Conservation (phyloP, 1,140 invertebrate genomes). For the Orchestia grillus region DNA sequence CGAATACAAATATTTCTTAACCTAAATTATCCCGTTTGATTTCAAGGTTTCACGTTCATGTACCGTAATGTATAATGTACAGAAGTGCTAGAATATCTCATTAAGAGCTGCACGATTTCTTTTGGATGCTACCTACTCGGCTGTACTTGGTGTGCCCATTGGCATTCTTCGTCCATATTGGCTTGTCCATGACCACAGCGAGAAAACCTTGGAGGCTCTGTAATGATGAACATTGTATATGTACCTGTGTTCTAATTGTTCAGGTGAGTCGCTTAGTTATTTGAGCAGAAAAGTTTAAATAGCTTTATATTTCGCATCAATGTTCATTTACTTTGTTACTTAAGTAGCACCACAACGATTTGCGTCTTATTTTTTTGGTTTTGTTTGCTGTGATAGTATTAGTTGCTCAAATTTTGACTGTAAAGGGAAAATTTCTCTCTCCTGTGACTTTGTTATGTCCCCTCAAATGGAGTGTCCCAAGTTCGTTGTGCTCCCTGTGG, state of each 20-base stretch:
- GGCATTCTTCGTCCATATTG: neutral
- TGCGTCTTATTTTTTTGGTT: neutral
- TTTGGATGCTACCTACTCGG: neutral
- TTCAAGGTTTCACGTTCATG: neutral
- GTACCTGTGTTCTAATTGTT: neutral
- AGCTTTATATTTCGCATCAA: neutral
- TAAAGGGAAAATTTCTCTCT: neutral
- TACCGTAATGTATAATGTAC: neutral
- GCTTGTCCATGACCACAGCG: neutral
- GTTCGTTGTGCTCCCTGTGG: neutral
- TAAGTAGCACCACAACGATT: neutral
- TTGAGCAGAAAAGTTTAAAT: neutral
- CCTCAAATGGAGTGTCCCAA: neutral
- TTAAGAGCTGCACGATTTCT: neutral
- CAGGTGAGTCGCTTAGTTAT: neutral
- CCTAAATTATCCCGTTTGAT: neutral
- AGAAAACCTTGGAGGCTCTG: neutral
- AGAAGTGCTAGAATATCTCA: neutral
- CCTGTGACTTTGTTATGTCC: neutral
- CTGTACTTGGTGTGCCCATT: neutral
- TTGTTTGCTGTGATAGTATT: neutral
- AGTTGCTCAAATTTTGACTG: neutral
- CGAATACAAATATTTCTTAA: neutral
- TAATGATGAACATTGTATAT: neutral
- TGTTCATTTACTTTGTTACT: neutral